Base-by-base conservation (phyloP, 2,888 invertebrate species). In the Baronia brevicornis region DNA sequence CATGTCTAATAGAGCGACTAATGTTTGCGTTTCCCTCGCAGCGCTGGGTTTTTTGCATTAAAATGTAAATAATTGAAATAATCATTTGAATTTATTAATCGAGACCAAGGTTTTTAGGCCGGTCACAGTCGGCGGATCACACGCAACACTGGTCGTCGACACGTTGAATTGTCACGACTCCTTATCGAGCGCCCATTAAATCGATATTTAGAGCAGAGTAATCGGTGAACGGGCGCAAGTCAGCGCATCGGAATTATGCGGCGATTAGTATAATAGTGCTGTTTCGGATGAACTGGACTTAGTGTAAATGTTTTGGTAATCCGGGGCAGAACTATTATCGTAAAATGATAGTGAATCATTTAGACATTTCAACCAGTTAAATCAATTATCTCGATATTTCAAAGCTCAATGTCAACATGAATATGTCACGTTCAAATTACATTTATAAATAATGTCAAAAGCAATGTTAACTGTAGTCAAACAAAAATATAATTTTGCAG, bases 171-270 rank as follows among this genome's bases (percentile, higher is more conserved):
- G 31, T 36, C 31, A 25, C 30, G 10, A 23, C 19, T 6, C 26
- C 31, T 18, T 27, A 55, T 51, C 46, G n/a, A n/a, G n/a, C n/a
- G 27, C 46, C 43, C 26, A 44, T 61, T 58, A 60, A 28, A 23
- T 39, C 28, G 43, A 35, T 51, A 60, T 61, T 50, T 51, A 46
- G 62, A 61, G 54, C 61, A 48, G 49, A 51, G 38, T 51, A 48
- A 38, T 36, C 18, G 25, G 13, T 36, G 34, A 28, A 36, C 42
- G 40, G 40, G 39, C 35, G 39, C 32, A 32, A 48, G 44, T 49
- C 46, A 27, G 10, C 21, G 32, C 10, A 39, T 43, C 30, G 37
- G 33, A 39, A 4, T 18, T 19, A 12, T 12, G 20, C 11, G 25
- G 24, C 7, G 20, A 29, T 35, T 29, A 21, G 25, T 25, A n/a